Evolutionary conservation across 2,797 vertebrate species (phyloP).

Genomic region (Coccyzus lansbergi): DNA sequence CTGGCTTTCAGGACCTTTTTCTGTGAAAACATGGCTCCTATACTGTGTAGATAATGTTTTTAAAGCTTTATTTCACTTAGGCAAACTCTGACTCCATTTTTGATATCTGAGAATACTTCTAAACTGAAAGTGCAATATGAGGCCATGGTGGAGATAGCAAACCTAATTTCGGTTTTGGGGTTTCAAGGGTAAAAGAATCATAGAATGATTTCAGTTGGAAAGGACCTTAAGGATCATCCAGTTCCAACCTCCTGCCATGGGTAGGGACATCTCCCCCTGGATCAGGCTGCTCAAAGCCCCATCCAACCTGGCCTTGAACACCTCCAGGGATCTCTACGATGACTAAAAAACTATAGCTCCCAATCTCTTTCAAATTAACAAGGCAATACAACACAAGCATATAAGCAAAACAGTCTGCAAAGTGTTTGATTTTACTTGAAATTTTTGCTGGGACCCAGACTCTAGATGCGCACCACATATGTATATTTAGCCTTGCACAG

Average conservation of each 20-base stretch:
- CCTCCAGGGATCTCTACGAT: not conserved
- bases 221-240: too few relatives aligned
- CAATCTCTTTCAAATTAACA: not conserved
- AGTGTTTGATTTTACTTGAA: not conserved
- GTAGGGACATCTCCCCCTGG: too few relatives aligned
- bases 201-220: too few relatives aligned
- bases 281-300: too few relatives aligned
- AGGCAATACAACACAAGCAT: not conserved
- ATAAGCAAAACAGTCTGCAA: not conserved
- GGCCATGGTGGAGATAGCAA: not conserved
- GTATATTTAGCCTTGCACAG: accelerated
- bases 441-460: not conserved
- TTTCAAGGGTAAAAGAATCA: not conserved
- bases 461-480: not conserved
- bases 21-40: not conserved
- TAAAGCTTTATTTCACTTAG: not conserved
- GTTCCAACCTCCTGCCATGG: too few relatives aligned
- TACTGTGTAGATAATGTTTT: not conserved
- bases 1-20: not conserved
- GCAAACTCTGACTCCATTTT: not conserved
- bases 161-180: not conserved
- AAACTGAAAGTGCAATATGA: not conserved
- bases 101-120: not conserved
- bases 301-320: too few relatives aligned
- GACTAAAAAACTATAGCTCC: not conserved